Base-by-base conservation (phyloP, 2,888 invertebrate genomes). In the Pelosia muscerda region DNA sequence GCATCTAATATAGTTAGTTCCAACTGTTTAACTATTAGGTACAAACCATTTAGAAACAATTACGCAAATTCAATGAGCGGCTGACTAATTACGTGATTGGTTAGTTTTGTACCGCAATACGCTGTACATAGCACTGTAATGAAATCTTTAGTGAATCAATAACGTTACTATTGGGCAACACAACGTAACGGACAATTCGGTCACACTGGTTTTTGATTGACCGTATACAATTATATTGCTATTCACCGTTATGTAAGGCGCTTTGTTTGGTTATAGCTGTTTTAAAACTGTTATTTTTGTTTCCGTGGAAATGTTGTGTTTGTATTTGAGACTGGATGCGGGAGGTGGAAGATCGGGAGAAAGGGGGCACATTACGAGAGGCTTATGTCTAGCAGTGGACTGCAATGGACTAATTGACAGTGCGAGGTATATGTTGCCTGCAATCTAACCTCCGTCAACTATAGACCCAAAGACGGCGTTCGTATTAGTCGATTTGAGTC, bases 21-120 rank as follows among this genome's bases (percentile, higher is more conserved):
- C 49, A 61, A 49, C 5, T 15, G 38, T 49, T 65, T 55, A 59
- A 38, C 59, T 59, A 38, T 59, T 56, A 70, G 72, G n/a, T 74
- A 72, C 60, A 73, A 69, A 69, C 70, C 60, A 70, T 74, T 59
- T 72, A 74, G 63, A 66, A 58, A 65, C 53, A 53, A 68, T 78
- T 78, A 71, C 77, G 66, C 65, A 75, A 72, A 68, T 69, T 75
- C 65, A 74, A 77, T 79, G 74, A 65, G 63, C 19, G 57, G 66
- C 62, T 75, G 77, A 73, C 65, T 79, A 78, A 78, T 78, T 75
- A 73, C 75, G 66, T 68, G 73, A 78, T 68, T 77, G 73, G 34
- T 67, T 73, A 68, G 42, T 34, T 78, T 79, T 57, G 34, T 65
- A 68, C 4, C 25, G 38, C 19, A 57, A 57, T n/a, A 55, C 23